These are phyloP conservation scores for Chionodraco myersi DNA, from an alignment of 2,113 vertebrate species.

Conservation along the genomic window DNA sequence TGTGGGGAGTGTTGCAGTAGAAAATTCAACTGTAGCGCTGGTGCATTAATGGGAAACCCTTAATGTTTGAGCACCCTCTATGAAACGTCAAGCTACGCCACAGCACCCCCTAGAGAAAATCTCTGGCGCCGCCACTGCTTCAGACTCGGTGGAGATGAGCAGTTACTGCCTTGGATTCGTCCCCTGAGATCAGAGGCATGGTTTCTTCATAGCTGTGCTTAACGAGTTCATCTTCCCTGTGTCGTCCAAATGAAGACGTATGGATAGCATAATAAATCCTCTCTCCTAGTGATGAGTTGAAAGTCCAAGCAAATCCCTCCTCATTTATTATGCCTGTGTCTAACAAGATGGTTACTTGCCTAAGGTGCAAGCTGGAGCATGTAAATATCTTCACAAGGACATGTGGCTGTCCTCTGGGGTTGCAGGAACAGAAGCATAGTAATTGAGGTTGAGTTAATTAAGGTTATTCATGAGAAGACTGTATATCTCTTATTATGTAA, in stretches of 20 bases:
- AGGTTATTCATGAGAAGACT: slow-evolving; percentile 44
- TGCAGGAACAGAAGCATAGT: slow-evolving; percentile 38
- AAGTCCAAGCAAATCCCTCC: slow-evolving; percentile 72
- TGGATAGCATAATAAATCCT: slow-evolving; percentile 60
- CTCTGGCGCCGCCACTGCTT: neutral
- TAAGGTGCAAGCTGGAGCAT: slow-evolving; percentile 55
- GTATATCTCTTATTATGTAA: slow-evolving; percentile 18
- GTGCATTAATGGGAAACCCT: too few species aligned
- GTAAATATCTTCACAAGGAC: slow-evolving; percentile 71
- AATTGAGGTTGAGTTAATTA: slow-evolving; percentile 63
- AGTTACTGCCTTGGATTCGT: slow-evolving; percentile 22
- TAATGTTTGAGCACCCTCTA: too few species aligned
- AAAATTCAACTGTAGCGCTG: too few species aligned
- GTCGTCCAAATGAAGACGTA: slow-evolving; percentile 61
- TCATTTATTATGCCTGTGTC: slow-evolving; percentile 62
- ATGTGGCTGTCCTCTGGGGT: slow-evolving; percentile 57
- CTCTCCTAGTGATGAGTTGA: slow-evolving; percentile 59
- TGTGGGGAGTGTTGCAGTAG: too few species aligned
- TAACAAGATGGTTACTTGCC: slow-evolving; percentile 70
- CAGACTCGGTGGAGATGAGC: slow-evolving; percentile 32
- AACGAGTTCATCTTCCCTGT: slow-evolving; percentile 58
- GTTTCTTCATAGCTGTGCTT: slow-evolving; percentile 46
- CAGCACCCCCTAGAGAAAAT: neutral
- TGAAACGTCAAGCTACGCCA: too few species aligned
- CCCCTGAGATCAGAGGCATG: slow-evolving; percentile 52